Conservation (phyloP, 2,113 vertebrate genomes). For the Anthoscopus minutus region DNA sequence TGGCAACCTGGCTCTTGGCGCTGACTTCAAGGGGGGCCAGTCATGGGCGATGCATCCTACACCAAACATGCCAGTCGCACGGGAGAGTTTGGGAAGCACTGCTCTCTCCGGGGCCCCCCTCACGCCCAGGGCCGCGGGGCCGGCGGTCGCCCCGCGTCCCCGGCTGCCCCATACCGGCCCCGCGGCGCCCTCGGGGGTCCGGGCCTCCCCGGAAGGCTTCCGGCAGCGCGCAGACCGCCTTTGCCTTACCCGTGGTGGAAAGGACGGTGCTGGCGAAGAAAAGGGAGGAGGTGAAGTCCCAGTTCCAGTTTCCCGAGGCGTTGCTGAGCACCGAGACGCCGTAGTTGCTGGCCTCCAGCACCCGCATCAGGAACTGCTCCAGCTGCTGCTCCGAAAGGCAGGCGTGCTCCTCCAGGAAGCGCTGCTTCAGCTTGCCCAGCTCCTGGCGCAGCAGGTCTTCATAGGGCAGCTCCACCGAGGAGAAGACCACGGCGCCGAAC, state of each 20-base stretch:
- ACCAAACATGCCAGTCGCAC: neutral
- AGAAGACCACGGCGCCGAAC: constrained; percentile 94
- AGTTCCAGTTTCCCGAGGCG: constrained; percentile 90
- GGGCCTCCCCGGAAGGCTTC: constrained; percentile 12
- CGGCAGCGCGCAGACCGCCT: neutral
- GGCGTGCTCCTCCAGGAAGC: constrained; percentile 84
- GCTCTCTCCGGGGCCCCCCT: neutral
- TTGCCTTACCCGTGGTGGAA: constrained; percentile 86
- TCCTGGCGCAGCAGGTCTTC: constrained; percentile 89
- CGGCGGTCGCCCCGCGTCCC: neutral
- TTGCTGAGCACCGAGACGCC: constrained; percentile 93
- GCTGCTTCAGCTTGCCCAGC: constrained; percentile 80
- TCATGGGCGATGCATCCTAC: neutral
- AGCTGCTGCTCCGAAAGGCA: constrained; percentile 86
- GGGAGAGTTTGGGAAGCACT: neutral
- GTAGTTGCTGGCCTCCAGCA: constrained; percentile 91
- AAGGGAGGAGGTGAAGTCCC: constrained; percentile 95
- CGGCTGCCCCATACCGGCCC: neutral
- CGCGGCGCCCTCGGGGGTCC: neutral
- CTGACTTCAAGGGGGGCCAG: neutral
- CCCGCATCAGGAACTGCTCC: constrained; percentile 82
- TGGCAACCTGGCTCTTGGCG: neutral
- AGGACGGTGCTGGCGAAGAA: constrained; percentile 96
- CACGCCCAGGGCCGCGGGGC: neutral
- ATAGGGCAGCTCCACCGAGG: constrained; percentile 91